Evolutionary conservation across 2,113 vertebrate species (phyloP).

Genomic region (Prionailurus viverrinus): DNA sequence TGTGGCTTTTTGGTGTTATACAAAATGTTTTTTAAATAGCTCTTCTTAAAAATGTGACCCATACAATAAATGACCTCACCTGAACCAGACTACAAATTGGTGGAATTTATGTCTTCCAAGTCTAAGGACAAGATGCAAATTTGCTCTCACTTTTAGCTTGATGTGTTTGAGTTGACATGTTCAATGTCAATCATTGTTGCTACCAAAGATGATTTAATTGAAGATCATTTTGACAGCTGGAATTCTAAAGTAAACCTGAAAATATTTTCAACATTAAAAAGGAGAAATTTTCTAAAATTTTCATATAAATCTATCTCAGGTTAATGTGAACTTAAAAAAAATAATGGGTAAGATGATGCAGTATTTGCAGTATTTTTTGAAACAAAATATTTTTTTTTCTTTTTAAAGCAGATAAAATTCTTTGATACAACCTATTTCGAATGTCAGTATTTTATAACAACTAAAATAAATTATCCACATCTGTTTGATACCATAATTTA

Average conservation of each 20-base stretch:
- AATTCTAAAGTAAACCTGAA: background rate
- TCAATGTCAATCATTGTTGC: background rate
- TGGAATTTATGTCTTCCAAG: background rate
- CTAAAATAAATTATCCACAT: background rate
- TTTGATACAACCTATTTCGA: background rate
- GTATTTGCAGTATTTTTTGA: too few species aligned
- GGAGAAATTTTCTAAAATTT: background rate
- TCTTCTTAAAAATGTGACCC: too few species aligned
- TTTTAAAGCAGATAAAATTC: conserved; percentile 26
- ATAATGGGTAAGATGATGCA: too few species aligned
- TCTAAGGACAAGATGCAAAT: background rate
- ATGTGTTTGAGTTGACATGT: background rate
- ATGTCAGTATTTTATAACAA: background rate
- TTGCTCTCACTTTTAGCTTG: background rate
- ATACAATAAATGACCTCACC: background rate
- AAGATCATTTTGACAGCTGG: background rate
- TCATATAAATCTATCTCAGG: background rate
- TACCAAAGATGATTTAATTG: background rate
- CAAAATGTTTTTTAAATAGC: too few species aligned
- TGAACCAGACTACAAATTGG: background rate
- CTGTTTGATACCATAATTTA: background rate
- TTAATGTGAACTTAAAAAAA: too few species aligned
- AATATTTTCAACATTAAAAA: background rate
- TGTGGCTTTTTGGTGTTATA: background rate
- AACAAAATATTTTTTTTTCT: background rate